Evolutionary conservation across 2,113 vertebrate species (phyloP), one percentile per base, ranked within the genome.

Genomic region (Calyptomena viridis): DNA sequence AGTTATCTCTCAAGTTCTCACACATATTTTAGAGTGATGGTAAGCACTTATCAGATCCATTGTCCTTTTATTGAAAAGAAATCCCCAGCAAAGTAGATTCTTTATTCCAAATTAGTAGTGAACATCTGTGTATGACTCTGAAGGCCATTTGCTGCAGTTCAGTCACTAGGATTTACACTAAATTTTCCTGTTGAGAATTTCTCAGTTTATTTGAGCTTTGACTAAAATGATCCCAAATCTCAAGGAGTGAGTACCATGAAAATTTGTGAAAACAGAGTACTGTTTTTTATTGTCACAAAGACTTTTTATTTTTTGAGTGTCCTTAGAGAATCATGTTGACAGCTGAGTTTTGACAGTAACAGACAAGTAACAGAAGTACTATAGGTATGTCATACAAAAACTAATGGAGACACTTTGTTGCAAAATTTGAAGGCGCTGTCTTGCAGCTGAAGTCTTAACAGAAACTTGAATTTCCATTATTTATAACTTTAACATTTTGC

Each of bases 201-300:
- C 53, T 78, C 39, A 8, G 13, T 82, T 93, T 96, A 83, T 31
- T 56, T 80, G 14, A 84, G 42, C 63, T 94, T 90, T 60, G 59
- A 90, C 59, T 73, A 85, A 92, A 96, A 89, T 58, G 53, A 14
- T 89, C 50, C 15, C 52, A 84, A 91, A 66, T 88, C 86, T 80
- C 74, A 79, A 62, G 31, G 10, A 89, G 8, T 5, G 23, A 87
- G 76, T 80, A 92, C 58, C 39, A 15, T 86, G 88, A 96, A 94
- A 97, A 68, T 81, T 89, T 80, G 71, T 84, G 90, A 94, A 96
- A 97, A 96, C 69, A 85, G 71, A 95, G 44, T 67, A 87, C 83
- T 96, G 52, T 12, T 94, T 89, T 96, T 96, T 91, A 81, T 67
- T 85, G 73, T 88, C 84, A 89, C 73, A 96, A 96, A 97, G 77